These are phyloP conservation scores for Romanogobio albipinnatus DNA, from an alignment of 2,113 vertebrate species.

Conservation along the genomic window DNA sequence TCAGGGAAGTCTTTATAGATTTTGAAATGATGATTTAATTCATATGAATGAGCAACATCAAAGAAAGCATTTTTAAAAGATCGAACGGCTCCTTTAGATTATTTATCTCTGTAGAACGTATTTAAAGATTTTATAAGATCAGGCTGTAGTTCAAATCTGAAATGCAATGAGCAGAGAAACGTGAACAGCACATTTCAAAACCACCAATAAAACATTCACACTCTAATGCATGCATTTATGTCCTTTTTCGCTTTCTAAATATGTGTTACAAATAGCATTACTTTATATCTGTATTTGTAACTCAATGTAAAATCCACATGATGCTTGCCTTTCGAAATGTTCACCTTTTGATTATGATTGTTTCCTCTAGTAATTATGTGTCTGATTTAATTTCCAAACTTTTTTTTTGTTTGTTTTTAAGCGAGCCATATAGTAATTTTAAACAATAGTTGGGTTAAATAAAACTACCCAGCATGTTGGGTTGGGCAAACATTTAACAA, in stretches of 20 bases:
- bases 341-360: too few species aligned
- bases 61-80: constrained; percentile 28
- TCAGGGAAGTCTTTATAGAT: constrained; percentile 53
- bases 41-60: constrained; percentile 44
- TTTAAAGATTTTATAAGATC: neutral
- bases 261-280: neutral
- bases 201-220: neutral
- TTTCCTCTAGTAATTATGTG: too few species aligned
- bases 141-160: neutral
- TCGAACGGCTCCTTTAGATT: constrained; percentile 47
- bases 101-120: constrained; percentile 24
- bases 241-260: neutral
- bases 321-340: too few species aligned
- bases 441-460: too few species aligned
- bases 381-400: too few species aligned
- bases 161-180: neutral
- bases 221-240: neutral
- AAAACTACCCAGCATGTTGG: too few species aligned
- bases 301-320: neutral
- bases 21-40: constrained; percentile 60
- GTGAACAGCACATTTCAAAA: neutral
- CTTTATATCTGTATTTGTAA: neutral
- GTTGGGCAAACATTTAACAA: too few species aligned
- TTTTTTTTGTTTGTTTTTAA: too few species aligned
- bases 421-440: too few species aligned